Evolutionary conservation across 2,113 vertebrate species (phyloP).

Genomic region (Thalassoma bifasciatum): DNA sequence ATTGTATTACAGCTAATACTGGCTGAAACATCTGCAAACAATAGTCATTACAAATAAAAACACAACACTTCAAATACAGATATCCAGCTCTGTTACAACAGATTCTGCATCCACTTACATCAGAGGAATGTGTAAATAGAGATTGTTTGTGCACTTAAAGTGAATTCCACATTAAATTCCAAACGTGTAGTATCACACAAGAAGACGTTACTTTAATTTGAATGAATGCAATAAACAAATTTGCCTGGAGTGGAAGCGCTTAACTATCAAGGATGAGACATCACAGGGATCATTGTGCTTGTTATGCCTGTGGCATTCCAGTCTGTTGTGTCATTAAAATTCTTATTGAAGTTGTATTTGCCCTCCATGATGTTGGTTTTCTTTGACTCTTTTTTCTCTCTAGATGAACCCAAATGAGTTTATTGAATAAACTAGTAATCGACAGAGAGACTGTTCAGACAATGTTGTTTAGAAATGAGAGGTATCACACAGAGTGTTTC

Average conservation of each 20-base stretch:
- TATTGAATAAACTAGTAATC: conserved; percentile 19
- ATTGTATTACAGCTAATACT: too few species aligned
- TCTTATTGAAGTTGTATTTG: conserved; percentile 54
- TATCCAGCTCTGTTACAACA: too few species aligned
- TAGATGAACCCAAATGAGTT: conserved; percentile 13
- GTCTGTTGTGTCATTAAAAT: conserved; percentile 53
- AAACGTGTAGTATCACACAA: conserved; percentile 21
- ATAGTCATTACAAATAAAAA: too few species aligned
- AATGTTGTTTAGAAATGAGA: conserved; percentile 1
- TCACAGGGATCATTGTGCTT: conserved; percentile 53
- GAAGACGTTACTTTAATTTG: conserved; percentile 59
- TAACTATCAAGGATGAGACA: conserved; percentile 59
- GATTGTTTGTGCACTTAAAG: background rate
- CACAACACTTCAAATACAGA: too few species aligned
- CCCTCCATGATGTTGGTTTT: conserved; percentile 48
- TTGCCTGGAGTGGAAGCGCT: conserved; percentile 48
- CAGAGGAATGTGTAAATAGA: too few species aligned
- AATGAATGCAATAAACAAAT: conserved; percentile 69
- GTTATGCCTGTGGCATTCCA: conserved; percentile 48
- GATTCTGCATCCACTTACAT: too few species aligned
- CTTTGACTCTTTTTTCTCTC: conserved; percentile 48
- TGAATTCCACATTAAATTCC: conserved; percentile 2
- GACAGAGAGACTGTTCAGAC: background rate
- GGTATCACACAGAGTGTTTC: background rate
- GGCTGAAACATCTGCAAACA: too few species aligned